A percentile compares a stretch with the other conserved stretches of the same genome.
These are phyloP conservation scores for Biston betularia DNA, from an alignment of 2,888 invertebrate genomes.

Conservation along the genomic window DNA sequence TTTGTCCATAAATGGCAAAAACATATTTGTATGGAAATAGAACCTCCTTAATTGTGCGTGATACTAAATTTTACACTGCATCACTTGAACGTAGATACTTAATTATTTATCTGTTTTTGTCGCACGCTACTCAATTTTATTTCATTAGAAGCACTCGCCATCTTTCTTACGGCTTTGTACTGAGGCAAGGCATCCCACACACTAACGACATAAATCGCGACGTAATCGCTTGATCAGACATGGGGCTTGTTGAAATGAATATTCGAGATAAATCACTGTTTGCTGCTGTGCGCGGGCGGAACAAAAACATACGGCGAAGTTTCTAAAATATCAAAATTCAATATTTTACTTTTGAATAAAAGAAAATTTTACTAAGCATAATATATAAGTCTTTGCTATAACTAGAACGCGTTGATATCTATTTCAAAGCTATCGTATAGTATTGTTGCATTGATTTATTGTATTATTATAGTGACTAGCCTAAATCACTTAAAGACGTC, in stretches of 20 bases:
- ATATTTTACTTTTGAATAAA: neutral
- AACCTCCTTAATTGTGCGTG: no score
- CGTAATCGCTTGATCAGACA: slow-evolving; percentile 82
- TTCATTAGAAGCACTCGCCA: neutral
- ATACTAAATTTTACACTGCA: neutral
- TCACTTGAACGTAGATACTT: neutral
- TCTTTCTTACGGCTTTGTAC: slow-evolving; percentile 16
- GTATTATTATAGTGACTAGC: no score
- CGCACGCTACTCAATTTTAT: neutral
- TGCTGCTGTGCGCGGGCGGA: slow-evolving; percentile 66
- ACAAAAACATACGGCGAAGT: slow-evolving; percentile 24
- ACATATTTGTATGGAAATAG: no score
- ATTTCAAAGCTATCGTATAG: no score
- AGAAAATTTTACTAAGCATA: no score
- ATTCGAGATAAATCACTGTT: slow-evolving; percentile 83
- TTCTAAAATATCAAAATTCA: neutral
- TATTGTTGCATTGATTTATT: no score
- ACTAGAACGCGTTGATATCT: no score
- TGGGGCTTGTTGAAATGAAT: slow-evolving; percentile 81
- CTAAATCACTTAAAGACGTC: no score
- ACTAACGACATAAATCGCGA: slow-evolving; percentile 75
- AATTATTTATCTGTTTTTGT: neutral
- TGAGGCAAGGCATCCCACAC: slow-evolving; percentile 42
- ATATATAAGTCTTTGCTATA: no score
- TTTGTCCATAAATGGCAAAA: no score